Percentiles rank a stretch among this genome's conserved stretches.
Evolutionary conservation across 2,797 vertebrate species (phyloP).

Genomic region (Gobionotothen gibberifrons): DNA sequence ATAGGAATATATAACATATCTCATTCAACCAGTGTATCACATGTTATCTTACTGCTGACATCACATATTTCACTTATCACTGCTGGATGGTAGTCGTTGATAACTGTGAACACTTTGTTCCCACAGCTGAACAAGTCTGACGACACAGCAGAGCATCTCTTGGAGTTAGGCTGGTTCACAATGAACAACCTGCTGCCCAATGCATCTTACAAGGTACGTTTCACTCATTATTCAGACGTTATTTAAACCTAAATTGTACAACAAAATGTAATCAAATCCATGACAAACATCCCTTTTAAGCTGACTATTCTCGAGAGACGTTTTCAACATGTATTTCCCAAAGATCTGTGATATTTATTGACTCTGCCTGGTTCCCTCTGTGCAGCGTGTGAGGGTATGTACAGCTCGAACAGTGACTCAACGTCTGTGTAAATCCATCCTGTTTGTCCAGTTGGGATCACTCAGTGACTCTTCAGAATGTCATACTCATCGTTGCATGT

Average conservation of each 20-base stretch:
- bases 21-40: background rate
- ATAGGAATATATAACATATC: background rate
- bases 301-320: background rate
- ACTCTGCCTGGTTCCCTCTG: conserved; percentile 76
- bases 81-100: conserved; percentile 8
- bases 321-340: background rate
- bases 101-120: conserved; percentile 7
- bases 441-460: conserved; percentile 53
- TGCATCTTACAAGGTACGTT: conserved; percentile 92
- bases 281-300: conserved; percentile 14
- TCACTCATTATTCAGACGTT: background rate
- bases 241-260: background rate
- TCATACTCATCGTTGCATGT: conserved; percentile 64
- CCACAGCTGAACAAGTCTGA: conserved; percentile 96
- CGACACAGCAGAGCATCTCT: conserved; percentile 96
- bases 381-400: conserved; percentile 88
- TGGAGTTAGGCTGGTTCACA: conserved; percentile 97
- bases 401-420: conserved; percentile 57
- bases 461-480: conserved; percentile 11
- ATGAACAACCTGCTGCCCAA: conserved; percentile 99
- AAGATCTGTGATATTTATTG: conserved; percentile 25
- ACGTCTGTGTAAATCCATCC: conserved; percentile 56
- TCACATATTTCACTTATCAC: background rate
- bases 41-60: background rate
- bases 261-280: background rate